Conservation (phyloP, 2,888 invertebrate species). For the Leptinotarsa tumamoca region DNA sequence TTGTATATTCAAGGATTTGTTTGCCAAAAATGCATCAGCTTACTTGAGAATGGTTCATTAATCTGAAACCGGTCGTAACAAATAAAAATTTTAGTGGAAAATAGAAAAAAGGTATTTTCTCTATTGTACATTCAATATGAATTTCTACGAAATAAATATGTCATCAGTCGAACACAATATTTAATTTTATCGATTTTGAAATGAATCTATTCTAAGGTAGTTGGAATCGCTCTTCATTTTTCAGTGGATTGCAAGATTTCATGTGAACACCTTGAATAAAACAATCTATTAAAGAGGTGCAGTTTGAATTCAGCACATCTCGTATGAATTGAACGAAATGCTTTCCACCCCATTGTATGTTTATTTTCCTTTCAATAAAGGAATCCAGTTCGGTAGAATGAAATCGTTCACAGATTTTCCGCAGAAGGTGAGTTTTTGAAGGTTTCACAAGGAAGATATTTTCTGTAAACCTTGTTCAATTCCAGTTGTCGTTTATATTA, state of each 20-base stretch:
- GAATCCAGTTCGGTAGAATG: constrained; percentile 28
- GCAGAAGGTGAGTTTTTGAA: constrained; percentile 24
- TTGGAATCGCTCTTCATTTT: no score
- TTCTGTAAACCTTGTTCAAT: constrained; percentile 29
- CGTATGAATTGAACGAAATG: constrained; percentile 7
- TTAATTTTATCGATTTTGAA: no score
- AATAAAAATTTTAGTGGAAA: no score
- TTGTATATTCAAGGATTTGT: no score
- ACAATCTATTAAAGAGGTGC: constrained; percentile 14
- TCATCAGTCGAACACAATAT: no score
- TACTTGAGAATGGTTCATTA: no score
- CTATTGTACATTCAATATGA: no score
- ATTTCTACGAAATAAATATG: no score
- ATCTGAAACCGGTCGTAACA: no score
- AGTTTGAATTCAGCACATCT: not conserved
- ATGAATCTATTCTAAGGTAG: no score
- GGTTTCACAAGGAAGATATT: constrained; percentile 25
- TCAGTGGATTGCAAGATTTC: not conserved
- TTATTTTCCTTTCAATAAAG: constrained; percentile 31
- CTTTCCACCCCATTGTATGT: constrained; percentile 9
- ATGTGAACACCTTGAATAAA: not conserved
- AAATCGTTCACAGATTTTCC: constrained; percentile 31
- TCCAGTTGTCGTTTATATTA: constrained; percentile 37
- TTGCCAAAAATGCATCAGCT: no score
- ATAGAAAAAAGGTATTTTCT: no score